A percentile compares a stretch with the other conserved stretches of the same genome.
Evolutionary conservation across 1,140 invertebrate species (phyloP).

Genomic region (Habropoda laboriosa): DNA sequence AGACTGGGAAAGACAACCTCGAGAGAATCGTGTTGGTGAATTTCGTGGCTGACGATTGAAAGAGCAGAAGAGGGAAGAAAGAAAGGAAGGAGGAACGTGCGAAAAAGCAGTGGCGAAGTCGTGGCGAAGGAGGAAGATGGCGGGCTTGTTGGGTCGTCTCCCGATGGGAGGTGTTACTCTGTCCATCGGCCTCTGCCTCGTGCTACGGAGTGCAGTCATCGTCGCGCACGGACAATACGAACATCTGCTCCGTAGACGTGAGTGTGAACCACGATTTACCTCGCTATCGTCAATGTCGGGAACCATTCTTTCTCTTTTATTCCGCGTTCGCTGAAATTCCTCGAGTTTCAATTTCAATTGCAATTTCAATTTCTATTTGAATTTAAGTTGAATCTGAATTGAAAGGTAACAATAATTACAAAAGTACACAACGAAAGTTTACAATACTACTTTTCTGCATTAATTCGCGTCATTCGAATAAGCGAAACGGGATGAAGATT

Average conservation of each 20-base stretch:
- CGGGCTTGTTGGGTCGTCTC: constrained; percentile 27
- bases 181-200: constrained; percentile 51
- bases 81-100: not conserved
- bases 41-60: not conserved
- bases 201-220: constrained; percentile 47
- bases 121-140: constrained; percentile 33
- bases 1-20: not conserved
- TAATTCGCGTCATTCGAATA: not conserved
- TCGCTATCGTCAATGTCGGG: not conserved
- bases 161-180: constrained; percentile 53
- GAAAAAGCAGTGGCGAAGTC: not conserved
- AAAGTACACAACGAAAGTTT: no score
- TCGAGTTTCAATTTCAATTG: not conserved
- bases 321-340: no score
- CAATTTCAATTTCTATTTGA: not conserved
- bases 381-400: no score
- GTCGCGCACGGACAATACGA: constrained; percentile 53
- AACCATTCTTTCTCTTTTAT: no score
- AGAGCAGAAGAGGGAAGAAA: not conserved
- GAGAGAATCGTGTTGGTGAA: not conserved
- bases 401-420: no score
- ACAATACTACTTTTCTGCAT: not conserved
- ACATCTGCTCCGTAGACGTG: constrained; percentile 48
- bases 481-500: not conserved
- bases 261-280: constrained; percentile 26